Percentiles rank a stretch among this genome's conserved stretches.
These are phyloP conservation scores for Sinelater perroti DNA, from an alignment of 2,888 invertebrate species.

Conservation along the genomic window DNA sequence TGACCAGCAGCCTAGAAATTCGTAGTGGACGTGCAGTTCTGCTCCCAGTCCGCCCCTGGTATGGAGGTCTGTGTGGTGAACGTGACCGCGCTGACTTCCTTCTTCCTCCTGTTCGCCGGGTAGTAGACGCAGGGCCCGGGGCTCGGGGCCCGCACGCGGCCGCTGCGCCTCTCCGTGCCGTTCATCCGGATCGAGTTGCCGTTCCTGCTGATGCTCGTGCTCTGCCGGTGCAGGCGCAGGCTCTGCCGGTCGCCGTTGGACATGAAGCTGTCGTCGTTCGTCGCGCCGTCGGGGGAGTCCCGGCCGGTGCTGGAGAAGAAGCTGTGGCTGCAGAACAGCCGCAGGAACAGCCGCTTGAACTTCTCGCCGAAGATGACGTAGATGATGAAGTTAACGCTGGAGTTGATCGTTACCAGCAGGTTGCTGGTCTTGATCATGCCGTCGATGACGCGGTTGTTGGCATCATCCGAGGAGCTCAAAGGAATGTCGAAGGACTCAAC, in stretches of 20 bases:
- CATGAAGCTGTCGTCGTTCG: slow-evolving; percentile 84
- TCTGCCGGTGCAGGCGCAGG: slow-evolving; percentile 70
- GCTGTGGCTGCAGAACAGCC: slow-evolving; percentile 76
- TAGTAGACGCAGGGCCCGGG: slow-evolving; percentile 67
- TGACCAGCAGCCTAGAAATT: slow-evolving; percentile 22
- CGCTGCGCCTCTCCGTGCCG: slow-evolving; percentile 44
- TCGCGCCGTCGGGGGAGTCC: slow-evolving; percentile 75
- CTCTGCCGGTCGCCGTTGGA: slow-evolving; percentile 81
- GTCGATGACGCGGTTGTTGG: slow-evolving; percentile 57
- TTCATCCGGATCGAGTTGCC: slow-evolving; percentile 53
- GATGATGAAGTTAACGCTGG: slow-evolving; percentile 96
- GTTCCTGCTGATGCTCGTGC: slow-evolving; percentile 59
- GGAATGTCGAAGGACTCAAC: slow-evolving; percentile 79
- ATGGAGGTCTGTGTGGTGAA: slow-evolving; percentile 55
- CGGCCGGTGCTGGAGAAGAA: slow-evolving; percentile 64
- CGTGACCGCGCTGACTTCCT: slow-evolving; percentile 50
- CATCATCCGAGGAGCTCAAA: slow-evolving; percentile 63
- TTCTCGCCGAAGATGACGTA: slow-evolving; percentile 98
- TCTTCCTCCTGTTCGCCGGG: slow-evolving; percentile 58
- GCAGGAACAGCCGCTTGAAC: slow-evolving; percentile 86
- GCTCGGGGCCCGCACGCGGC: slow-evolving; percentile 54
- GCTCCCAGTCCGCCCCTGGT: slow-evolving; percentile 39
- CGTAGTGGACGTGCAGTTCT: slow-evolving; percentile 35
- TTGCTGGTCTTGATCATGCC: slow-evolving; percentile 84
- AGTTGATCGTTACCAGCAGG: slow-evolving; percentile 94